Evolutionary conservation across 2,888 invertebrate genomes (phyloP).

Genomic region (Mesochorus sp.): DNA sequence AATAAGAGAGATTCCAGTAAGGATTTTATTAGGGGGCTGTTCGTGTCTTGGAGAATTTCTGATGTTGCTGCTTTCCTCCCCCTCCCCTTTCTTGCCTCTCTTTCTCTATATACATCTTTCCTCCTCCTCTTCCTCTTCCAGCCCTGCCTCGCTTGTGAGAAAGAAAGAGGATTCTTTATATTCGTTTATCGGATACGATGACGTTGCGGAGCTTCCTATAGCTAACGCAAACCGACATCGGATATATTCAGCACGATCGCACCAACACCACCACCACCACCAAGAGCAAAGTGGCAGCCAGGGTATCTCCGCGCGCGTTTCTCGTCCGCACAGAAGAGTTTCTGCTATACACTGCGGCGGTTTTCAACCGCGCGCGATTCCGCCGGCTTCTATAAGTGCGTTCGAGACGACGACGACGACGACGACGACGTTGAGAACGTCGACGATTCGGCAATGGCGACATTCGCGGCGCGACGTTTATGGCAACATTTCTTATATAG

Average conservation of each 20-base stretch:
- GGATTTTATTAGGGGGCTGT: slow-evolving; percentile 43
- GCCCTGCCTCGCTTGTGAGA: slow-evolving; percentile 7
- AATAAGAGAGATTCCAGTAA: slow-evolving; percentile 39
- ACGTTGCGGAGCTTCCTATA: slow-evolving; percentile 37
- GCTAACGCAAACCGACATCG: slow-evolving; percentile 28
- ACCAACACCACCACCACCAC: slow-evolving; percentile 12
- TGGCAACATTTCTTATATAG: slow-evolving; percentile 73
- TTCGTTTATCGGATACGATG: slow-evolving; percentile 51
- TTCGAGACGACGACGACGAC: slow-evolving; percentile 55
- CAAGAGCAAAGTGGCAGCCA: slow-evolving; percentile 14
- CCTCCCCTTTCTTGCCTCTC: not conserved
- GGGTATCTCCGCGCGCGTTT: not conserved
- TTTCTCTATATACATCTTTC: no score
- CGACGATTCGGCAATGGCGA: slow-evolving; percentile 65
- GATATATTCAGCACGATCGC: slow-evolving; percentile 25
- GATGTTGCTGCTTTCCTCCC: slow-evolving; percentile 1
- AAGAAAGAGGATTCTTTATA: slow-evolving; percentile 45
- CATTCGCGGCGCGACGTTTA: slow-evolving; percentile 74
- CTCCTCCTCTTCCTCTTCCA: no score
- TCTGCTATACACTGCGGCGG: slow-evolving; percentile 30
- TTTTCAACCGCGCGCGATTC: slow-evolving; percentile 39
- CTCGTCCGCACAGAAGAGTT: slow-evolving; percentile 20
- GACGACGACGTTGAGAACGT: slow-evolving; percentile 62
- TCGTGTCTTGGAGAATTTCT: slow-evolving; percentile 40
- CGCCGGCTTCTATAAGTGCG: slow-evolving; percentile 51